Percentiles rank a stretch among this genome's conserved stretches.
These are phyloP conservation scores for Aldabrachelys gigantea DNA, from an alignment of 2,113 vertebrate species.

Conservation along the genomic window DNA sequence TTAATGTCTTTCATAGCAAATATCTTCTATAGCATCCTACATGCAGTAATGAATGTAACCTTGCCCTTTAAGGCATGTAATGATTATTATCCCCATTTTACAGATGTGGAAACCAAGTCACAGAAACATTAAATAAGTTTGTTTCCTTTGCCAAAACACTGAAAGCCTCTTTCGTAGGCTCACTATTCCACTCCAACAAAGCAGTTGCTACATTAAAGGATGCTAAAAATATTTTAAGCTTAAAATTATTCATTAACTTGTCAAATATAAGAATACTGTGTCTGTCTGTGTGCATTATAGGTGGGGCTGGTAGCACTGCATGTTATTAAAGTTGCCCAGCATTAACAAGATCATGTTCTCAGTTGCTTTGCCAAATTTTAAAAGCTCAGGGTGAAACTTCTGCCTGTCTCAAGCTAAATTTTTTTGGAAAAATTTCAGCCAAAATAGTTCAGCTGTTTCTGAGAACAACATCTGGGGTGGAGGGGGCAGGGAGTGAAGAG, in stretches of 20 bases:
- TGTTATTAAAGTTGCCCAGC: not conserved
- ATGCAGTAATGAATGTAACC: constrained; percentile 8
- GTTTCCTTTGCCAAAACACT: not conserved
- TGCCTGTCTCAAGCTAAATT: not conserved
- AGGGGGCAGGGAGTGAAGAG: not conserved
- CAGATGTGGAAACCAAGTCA: not conserved
- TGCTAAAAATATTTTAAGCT: constrained; percentile 33
- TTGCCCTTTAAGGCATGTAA: not conserved
- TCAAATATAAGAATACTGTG: not conserved
- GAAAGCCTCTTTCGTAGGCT: constrained; percentile 22
- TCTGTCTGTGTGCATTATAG: not conserved
- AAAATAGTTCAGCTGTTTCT: not conserved
- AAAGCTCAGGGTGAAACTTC: not conserved
- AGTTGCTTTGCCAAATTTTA: not conserved
- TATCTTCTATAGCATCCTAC: not conserved
- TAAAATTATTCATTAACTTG: constrained; percentile 2
- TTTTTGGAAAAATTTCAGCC: not conserved
- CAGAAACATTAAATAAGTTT: not conserved
- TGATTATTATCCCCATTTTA: not conserved
- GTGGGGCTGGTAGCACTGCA: not conserved
- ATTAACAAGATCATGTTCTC: not conserved
- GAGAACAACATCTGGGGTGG: not conserved
- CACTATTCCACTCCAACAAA: constrained; percentile 18
- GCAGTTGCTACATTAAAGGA: not conserved
- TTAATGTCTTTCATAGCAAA: not conserved